Evolutionary conservation across 1,140 invertebrate species (phyloP), one percentile per base, ranked within the genome.

Genomic region (Papilio glaucus): DNA sequence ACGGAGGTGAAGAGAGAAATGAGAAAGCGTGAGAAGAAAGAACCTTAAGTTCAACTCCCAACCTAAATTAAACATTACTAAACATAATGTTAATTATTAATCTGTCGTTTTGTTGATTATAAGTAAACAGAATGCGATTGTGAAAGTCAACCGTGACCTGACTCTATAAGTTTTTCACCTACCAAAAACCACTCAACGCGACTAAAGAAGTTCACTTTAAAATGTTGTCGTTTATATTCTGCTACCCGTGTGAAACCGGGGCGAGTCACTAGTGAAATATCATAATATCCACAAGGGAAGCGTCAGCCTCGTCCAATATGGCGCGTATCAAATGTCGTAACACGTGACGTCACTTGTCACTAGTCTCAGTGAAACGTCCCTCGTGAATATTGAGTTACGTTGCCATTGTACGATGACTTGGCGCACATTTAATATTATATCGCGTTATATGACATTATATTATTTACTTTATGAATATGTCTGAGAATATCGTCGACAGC

Each of bases 361-460:
- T 24, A 57, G 39, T 13, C 45, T 10, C 45, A 24, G 29, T 33
- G 29, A 33, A 12, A 57, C 49, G 49, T 57, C 49, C 49, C 49
- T 57, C 18, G 49, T 24, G 49, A 57, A 57, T 57, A 57, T 57
- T 57, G 49, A 57, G 49, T 57, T 57, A 57, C 49, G 18, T 1
- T 24, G 49, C 21, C 49, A 57, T 26, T 57, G 49, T 57, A 57
- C 4, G 13, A 41, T 41, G 9, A 57, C 49, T 26, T 26, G 18
- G n/a, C 18, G 24, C 49, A 57, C 49, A 24, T 57, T 4, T 57
- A 21, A 57, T 26, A 57, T 57, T 57, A 57, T 24, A 57, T 57
- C 4, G 49, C 49, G 24, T 57, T 5, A 21, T 33, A 33, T 33
- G 2, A 18, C 18, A 18, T 15, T 49, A 21, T 13, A 24, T 24